phyloP scores from a whole-genome alignment of 92 coral and sea anemone species.

The Parazoanthus darwini region DNA sequence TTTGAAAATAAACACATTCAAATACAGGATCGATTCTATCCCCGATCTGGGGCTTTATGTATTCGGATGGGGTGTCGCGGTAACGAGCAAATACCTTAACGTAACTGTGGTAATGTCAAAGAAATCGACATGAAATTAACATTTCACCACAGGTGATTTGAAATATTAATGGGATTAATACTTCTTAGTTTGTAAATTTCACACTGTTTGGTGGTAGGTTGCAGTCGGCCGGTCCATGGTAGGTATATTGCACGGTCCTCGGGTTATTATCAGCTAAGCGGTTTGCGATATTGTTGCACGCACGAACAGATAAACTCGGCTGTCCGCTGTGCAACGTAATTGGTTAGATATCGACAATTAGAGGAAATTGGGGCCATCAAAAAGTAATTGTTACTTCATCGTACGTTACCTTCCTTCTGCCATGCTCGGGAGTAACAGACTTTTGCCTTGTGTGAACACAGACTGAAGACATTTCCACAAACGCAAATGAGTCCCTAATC shows the following conservation, averaged over 20 bases:
- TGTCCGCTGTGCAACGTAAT: constrained; percentile 3
- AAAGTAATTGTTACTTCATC: not conserved
- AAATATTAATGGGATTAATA: constrained; percentile 34
- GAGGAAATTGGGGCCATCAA: not conserved
- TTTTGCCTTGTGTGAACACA: not conserved
- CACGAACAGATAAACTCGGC: not conserved
- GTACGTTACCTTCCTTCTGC: constrained; percentile 4
- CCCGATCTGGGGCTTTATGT: not conserved
- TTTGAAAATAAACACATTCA: constrained; percentile 20
- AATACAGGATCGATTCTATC: not conserved
- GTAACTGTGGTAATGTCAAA: constrained; percentile 15
- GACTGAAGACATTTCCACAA: constrained; percentile 1
- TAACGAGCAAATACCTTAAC: not conserved
- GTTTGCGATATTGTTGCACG: not conserved
- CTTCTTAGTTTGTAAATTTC: not conserved
- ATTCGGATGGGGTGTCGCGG: not conserved
- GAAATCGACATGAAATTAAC: constrained; percentile 40
- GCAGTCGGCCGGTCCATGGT: not conserved
- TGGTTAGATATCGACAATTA: constrained; percentile 12
- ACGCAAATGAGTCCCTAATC: constrained; percentile 28
- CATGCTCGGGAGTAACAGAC: not conserved
- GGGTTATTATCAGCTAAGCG: constrained; percentile 10
- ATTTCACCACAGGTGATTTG: constrained; percentile 37
- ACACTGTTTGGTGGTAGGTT: not conserved
- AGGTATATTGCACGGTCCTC: constrained; percentile 4